A percentile compares a stretch with the other conserved stretches of the same genome.
phyloP scores from a whole-genome alignment of 2,797 vertebrate species.

The Geotrypetes seraphini region DNA sequence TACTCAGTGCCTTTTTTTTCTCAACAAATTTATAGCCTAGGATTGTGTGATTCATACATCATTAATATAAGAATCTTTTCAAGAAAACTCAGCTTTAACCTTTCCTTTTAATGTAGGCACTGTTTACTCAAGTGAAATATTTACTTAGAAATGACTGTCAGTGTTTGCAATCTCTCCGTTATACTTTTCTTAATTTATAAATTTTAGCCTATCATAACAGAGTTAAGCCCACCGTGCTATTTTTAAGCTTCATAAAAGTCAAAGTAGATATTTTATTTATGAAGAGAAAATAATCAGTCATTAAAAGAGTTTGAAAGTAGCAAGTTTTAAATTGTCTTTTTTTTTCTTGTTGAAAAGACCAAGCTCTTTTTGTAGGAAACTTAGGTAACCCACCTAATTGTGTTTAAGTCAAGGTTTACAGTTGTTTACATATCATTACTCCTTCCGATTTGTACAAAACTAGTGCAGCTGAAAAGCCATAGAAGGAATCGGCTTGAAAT shows the following conservation, averaged over 20 bases:
- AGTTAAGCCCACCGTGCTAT: slow-evolving; percentile 12
- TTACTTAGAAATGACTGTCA: slow-evolving; percentile 48
- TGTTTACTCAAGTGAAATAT: slow-evolving; percentile 53
- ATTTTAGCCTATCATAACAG: slow-evolving; percentile 41
- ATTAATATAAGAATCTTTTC: not conserved
- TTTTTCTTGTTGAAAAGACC: not conserved
- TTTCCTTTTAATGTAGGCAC: slow-evolving; percentile 33
- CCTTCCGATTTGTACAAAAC: rapidly evolving
- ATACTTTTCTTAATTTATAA: slow-evolving; percentile 64
- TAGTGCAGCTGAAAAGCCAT: no score
- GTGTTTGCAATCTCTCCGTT: slow-evolving; percentile 49
- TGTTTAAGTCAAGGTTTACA: no score
- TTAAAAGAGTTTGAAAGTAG: not conserved
- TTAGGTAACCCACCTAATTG: no score
- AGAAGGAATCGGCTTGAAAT: no score
- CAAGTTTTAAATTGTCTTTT: not conserved
- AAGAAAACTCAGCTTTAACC: slow-evolving; percentile 1
- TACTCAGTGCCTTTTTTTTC: slow-evolving; percentile 26
- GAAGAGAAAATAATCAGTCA: no score
- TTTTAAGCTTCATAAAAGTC: no score
- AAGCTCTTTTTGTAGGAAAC: no score
- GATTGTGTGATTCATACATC: not conserved
- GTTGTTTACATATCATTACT: rapidly evolving
- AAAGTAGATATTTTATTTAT: not conserved
- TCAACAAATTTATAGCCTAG: not conserved